phyloP scores from a whole-genome alignment of 92 coral and sea anemone species.

The Micromussa lordhowensis region DNA sequence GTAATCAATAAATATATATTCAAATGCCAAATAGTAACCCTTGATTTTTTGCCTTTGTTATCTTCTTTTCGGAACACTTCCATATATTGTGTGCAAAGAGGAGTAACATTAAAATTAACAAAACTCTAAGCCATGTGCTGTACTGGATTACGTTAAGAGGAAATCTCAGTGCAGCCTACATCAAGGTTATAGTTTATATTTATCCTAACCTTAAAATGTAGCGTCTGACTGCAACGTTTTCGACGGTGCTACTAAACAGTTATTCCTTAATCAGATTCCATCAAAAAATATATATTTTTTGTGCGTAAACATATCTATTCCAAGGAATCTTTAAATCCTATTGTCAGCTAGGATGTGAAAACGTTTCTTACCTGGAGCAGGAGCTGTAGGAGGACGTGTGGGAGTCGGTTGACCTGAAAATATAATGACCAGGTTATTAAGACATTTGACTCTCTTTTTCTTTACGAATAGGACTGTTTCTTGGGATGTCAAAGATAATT shows the following conservation, averaged over 20 bases:
- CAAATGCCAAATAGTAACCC: neutral
- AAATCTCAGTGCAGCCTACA: too few relatives aligned
- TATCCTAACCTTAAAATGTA: neutral
- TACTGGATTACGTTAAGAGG: too few relatives aligned
- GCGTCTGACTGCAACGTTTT: neutral
- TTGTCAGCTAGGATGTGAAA: too few relatives aligned
- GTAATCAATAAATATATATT: neutral
- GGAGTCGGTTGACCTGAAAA: conserved; percentile 72
- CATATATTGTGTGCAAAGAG: too few relatives aligned
- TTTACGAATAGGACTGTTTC: neutral
- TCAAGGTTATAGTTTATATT: too few relatives aligned
- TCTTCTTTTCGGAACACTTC: too few relatives aligned
- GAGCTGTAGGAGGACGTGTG: conserved; percentile 51
- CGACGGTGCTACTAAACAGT: neutral
- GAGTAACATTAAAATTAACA: too few relatives aligned
- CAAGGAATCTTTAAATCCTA: too few relatives aligned
- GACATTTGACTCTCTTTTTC: too few relatives aligned
- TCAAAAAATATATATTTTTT: too few relatives aligned
- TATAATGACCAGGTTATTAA: neutral
- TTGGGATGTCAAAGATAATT: neutral
- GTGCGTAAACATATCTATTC: neutral
- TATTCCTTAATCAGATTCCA: neutral
- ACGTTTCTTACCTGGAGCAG: conserved; percentile 36
- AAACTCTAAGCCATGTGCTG: too few relatives aligned
- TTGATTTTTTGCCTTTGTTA: too few relatives aligned